These are phyloP conservation scores for Hirtodrosophila cameraria DNA, from an alignment of 2,888 invertebrate species.

Conservation along the genomic window DNA sequence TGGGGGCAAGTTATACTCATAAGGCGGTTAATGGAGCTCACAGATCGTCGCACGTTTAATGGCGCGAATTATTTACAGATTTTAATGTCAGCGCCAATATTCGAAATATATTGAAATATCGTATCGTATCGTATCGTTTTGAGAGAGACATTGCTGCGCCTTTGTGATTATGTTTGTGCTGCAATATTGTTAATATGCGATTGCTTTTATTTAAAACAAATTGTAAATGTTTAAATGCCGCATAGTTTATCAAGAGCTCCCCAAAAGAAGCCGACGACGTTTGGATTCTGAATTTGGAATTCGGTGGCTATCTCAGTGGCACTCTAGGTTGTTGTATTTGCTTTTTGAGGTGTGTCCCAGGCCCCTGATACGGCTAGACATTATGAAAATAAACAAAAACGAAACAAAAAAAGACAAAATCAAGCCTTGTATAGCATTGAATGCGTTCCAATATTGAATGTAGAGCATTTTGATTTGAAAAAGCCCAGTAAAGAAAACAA, in stretches of 20 bases:
- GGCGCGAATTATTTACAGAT: conserved; percentile 75
- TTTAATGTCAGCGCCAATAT: conserved; percentile 62
- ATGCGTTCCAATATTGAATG: conserved; percentile 75
- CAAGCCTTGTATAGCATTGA: conserved; percentile 50
- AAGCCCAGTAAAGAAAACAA: conserved; percentile 70
- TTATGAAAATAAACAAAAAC: conserved; percentile 69
- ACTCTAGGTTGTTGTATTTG: conserved; percentile 41
- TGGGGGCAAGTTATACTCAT: conserved; percentile 35
- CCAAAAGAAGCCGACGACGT: conserved; percentile 55
- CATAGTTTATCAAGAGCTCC: conserved; percentile 51
- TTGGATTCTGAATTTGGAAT: conserved; percentile 24
- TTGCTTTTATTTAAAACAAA: conserved; percentile 75
- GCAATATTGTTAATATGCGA: conserved; percentile 51
- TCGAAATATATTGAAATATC: conserved; percentile 14
- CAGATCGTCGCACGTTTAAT: conserved; percentile 73
- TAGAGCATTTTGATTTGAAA: conserved; percentile 76
- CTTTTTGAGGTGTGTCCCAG: conserved; percentile 69
- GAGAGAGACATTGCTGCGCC: conserved; percentile 57
- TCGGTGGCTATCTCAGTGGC: conserved; percentile 64
- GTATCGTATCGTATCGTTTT: conserved; percentile 9
- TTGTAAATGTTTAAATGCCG: conserved; percentile 73
- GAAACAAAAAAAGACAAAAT: conserved; percentile 26
- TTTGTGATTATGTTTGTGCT: conserved; percentile 57
- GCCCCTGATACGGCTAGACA: conserved; percentile 42
- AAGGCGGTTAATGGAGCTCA: conserved; percentile 43